Evolutionary conservation across 2,888 invertebrate species (phyloP).

Genomic region (Drosophila ezoana): DNA sequence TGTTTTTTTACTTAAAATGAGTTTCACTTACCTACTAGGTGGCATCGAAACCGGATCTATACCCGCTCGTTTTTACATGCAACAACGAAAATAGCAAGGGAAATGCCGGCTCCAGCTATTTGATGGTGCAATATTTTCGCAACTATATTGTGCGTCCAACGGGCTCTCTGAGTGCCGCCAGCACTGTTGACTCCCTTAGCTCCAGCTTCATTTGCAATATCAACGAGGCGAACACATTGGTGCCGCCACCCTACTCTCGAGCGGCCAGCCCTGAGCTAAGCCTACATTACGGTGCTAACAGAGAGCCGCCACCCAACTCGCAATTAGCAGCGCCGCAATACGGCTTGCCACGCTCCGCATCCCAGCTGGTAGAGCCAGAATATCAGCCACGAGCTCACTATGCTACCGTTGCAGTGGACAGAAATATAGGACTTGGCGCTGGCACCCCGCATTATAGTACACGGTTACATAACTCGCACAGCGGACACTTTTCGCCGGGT

Average conservation of each 20-base stretch:
- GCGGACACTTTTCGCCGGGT: conserved; percentile 73
- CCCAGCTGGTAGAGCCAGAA: conserved; percentile 85
- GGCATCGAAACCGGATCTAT: conserved; percentile 93
- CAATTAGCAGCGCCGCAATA: conserved; percentile 63
- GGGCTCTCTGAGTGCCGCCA: conserved; percentile 92
- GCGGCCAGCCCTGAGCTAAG: conserved; percentile 90
- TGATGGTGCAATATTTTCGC: conserved; percentile 94
- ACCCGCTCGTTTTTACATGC: conserved; percentile 93
- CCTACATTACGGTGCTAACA: conserved; percentile 57
- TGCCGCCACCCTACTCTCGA: conserved; percentile 93
- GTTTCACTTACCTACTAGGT: conserved; percentile 86
- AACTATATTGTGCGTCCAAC: conserved; percentile 91
- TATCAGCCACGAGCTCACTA: conserved; percentile 66
- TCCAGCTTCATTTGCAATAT: conserved; percentile 94
- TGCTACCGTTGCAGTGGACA: conserved; percentile 48
- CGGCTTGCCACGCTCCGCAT: conserved; percentile 87
- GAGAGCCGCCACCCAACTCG: conserved; percentile 21
- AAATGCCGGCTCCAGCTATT: conserved; percentile 89
- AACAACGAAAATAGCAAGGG: conserved; percentile 89
- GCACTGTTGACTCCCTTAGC: conserved; percentile 93
- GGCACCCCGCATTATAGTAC: conserved; percentile 40
- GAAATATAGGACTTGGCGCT: conserved; percentile 19
- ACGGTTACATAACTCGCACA: conserved; percentile 77
- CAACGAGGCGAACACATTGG: conserved; percentile 93
- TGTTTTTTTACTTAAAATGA: not conserved